phyloP scores from a whole-genome alignment of 92 coral and sea anemone genomes.

The Pocillopora grandis region DNA sequence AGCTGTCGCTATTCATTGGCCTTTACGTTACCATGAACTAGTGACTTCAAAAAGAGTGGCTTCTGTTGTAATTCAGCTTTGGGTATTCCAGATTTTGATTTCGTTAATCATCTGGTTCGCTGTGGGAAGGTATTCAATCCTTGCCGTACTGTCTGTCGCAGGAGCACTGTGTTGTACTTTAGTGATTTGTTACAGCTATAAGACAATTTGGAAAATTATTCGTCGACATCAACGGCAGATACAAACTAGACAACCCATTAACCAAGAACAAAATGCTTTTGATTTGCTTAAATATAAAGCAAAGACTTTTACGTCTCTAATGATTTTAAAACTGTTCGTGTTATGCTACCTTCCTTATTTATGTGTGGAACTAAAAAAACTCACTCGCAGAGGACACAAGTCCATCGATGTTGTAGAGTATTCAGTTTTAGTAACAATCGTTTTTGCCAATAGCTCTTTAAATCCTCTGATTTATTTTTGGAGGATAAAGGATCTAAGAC shows the following conservation, averaged over 20 bases:
- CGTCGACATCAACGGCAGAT: neutral
- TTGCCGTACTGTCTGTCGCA: neutral
- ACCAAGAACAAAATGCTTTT: neutral
- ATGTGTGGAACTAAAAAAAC: neutral
- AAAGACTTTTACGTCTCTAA: neutral
- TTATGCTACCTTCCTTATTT: neutral
- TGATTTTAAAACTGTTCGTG: neutral
- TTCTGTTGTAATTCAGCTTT: neutral
- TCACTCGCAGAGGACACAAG: neutral
- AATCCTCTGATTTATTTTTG: conserved; percentile 11
- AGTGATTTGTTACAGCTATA: neutral
- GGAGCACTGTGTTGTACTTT: neutral
- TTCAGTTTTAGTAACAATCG: neutral
- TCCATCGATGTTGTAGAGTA: neutral
- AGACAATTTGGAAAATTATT: neutral
- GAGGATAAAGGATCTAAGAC: neutral
- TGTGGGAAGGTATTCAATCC: neutral
- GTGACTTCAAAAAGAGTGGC: neutral
- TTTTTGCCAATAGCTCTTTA: conserved; percentile 1
- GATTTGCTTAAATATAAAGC: conserved; percentile 3
- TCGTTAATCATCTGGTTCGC: neutral
- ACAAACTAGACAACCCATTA: neutral
- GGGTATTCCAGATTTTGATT: neutral
- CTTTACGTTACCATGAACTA: neutral
- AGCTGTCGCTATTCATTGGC: neutral